These are phyloP conservation scores for Drosophila nigrodunni DNA, from an alignment of 1,140 invertebrate species.

Conservation along the genomic window DNA sequence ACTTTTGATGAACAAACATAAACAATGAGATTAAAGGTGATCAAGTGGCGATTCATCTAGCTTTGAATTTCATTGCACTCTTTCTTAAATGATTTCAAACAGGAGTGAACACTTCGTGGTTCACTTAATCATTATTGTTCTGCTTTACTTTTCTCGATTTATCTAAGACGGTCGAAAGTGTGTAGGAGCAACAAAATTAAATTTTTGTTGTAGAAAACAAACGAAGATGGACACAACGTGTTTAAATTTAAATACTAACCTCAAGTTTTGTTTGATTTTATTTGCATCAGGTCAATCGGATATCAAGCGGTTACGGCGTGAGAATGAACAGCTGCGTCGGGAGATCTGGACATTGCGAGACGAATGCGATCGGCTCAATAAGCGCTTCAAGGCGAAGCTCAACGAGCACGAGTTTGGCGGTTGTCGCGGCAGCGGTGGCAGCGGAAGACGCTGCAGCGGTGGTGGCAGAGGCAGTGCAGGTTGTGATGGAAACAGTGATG, in stretches of 20 bases:
- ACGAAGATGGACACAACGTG: no score
- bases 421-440: slow-evolving; percentile 72
- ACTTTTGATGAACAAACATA: slow-evolving; percentile 63
- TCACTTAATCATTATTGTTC: neutral
- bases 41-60: slow-evolving; percentile 46
- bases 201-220: no score
- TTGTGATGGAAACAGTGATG: slow-evolving; percentile 83
- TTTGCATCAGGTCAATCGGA: slow-evolving; percentile 90
- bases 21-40: slow-evolving; percentile 67
- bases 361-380: slow-evolving; percentile 94
- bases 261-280: no score
- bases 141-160: neutral
- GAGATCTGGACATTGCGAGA: slow-evolving; percentile 94
- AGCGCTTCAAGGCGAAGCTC: slow-evolving; percentile 84
- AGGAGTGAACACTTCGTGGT: neutral
- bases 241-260: no score
- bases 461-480: slow-evolving; percentile 64
- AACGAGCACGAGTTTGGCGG: slow-evolving; percentile 69
- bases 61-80: slow-evolving; percentile 6
- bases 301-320: slow-evolving; percentile 93
- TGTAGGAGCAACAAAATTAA: no score
- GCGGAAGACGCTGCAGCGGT: slow-evolving; percentile 61
- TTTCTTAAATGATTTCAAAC: neutral
- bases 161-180: no score
- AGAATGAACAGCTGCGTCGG: slow-evolving; percentile 93